Evolutionary conservation across 2,888 invertebrate species (phyloP).

Genomic region (Dicyrtomina minuta): DNA sequence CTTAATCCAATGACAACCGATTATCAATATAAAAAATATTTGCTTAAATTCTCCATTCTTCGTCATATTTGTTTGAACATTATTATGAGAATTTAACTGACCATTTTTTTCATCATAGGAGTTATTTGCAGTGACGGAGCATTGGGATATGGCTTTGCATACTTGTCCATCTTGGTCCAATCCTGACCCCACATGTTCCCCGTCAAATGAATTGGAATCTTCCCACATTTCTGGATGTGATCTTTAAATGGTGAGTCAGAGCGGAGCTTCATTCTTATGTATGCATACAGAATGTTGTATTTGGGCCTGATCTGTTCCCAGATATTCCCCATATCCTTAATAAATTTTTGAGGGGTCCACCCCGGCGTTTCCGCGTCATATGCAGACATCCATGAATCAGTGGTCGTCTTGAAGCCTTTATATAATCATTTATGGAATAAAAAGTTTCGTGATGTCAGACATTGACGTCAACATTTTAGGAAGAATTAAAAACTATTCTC

Average conservation of each 20-base stretch:
- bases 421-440: no score
- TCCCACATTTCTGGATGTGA: constrained; percentile 51
- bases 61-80: no score
- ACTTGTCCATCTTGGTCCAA: constrained; percentile 73
- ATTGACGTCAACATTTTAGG: no score
- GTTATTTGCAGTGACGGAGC: constrained; percentile 73
- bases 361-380: constrained; percentile 63
- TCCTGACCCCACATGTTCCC: constrained; percentile 80
- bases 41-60: no score
- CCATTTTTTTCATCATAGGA: constrained; percentile 67
- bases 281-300: constrained; percentile 80
- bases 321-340: constrained; percentile 61
- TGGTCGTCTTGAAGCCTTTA: neutral
- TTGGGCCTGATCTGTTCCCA: constrained; percentile 71
- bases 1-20: no score
- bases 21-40: no score
- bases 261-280: constrained; percentile 68
- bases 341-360: constrained; percentile 56
- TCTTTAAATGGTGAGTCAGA: constrained; percentile 49
- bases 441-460: no score
- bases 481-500: no score
- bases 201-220: constrained; percentile 54
- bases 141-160: constrained; percentile 74
- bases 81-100: no score
- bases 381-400: constrained; percentile 71